Base-by-base conservation (phyloP, 2,888 invertebrate species). In the Drosophila stalkeri region DNA sequence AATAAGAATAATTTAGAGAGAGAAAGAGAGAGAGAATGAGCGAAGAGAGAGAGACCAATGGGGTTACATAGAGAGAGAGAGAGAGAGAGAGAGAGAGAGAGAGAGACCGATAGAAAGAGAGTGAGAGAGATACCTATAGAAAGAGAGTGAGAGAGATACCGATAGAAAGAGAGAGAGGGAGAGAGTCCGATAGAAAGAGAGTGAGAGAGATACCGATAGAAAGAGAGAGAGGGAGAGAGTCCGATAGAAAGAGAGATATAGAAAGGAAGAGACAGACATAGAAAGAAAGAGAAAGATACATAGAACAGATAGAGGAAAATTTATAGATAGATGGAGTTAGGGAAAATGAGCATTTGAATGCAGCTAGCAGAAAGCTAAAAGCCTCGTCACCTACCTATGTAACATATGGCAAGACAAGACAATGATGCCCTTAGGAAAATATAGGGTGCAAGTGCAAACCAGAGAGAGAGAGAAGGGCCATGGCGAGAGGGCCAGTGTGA, bases 401-500 rank as follows among this genome's bases (percentile, higher is more conserved):
- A 0, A 33, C 18, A 51, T n/a, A 31, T n/a, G n/a, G 31, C 18
- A 33, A 39, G 49, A 35, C 44, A n/a, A 44, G 51, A 39, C 7
- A 51, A 3, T 11, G 23, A 43, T 7, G 20, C 20, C 12, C 37
- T 0, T 0, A 2, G 4, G 31, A n/a, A 18, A 62, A 20, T 3
- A 31, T 44, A 71, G 8, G 1, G 23, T 35, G 52, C 31, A 54
- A 41, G 37, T 62, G 44, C 51, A 43, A n/a, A 41, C 6, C n/a
- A n/a, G 51, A 49, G 20, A 23, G 39, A 41, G 23, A 39, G 43
- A 16, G 27, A 27, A 35, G 31, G 44, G 18, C 49, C 27, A 16
- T 51, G 23, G 37, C 16, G 41, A 43, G 27, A 27, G 27, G 44
- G 18, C 46, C 33, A n/a, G 57, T 18, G 39, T 16, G 46, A 64